Conservation (phyloP, 2,113 vertebrate species). For the Podarcis raffonei region DNA sequence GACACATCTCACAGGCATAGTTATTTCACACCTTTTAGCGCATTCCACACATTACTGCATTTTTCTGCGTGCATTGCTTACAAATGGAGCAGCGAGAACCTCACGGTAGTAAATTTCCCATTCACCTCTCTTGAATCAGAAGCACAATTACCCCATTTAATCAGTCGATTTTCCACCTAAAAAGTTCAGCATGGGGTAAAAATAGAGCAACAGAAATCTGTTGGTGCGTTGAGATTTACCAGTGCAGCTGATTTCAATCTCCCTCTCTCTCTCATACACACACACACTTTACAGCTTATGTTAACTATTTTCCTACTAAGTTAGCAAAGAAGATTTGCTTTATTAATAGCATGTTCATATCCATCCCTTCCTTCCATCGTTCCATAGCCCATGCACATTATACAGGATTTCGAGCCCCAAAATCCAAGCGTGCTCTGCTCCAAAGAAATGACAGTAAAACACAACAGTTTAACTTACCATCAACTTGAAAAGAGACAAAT, state of each 20-base stretch:
- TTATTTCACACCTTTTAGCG: conserved; percentile 16
- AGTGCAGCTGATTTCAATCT: neutral
- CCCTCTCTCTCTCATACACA: neutral
- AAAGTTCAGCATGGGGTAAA: conserved; percentile 70
- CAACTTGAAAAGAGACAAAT: conserved; percentile 88
- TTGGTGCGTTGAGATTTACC: conserved; percentile 16
- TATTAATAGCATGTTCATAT: conserved; percentile 42
- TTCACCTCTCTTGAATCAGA: conserved; percentile 27
- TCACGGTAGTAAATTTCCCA: conserved; percentile 40
- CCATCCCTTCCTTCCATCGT: neutral
- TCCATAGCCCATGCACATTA: conserved; percentile 16
- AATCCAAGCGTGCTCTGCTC: conserved; percentile 56
- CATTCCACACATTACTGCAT: conserved; percentile 6
- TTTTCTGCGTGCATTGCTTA: conserved; percentile 33
- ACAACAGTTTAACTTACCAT: conserved; percentile 85
- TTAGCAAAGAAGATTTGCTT: conserved; percentile 41
- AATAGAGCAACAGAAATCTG: conserved; percentile 9
- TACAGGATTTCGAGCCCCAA: conserved; percentile 29
- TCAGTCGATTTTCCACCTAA: conserved; percentile 37
- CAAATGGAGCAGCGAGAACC: neutral
- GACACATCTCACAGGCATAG: conserved; percentile 42
- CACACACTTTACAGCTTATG: conserved; percentile 27
- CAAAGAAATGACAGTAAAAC: conserved; percentile 36
- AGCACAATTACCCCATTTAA: conserved; percentile 42
- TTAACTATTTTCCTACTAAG: conserved; percentile 40